These are phyloP conservation scores for Ostrea edulis DNA, from an alignment of 1,140 invertebrate genomes.

Conservation along the genomic window DNA sequence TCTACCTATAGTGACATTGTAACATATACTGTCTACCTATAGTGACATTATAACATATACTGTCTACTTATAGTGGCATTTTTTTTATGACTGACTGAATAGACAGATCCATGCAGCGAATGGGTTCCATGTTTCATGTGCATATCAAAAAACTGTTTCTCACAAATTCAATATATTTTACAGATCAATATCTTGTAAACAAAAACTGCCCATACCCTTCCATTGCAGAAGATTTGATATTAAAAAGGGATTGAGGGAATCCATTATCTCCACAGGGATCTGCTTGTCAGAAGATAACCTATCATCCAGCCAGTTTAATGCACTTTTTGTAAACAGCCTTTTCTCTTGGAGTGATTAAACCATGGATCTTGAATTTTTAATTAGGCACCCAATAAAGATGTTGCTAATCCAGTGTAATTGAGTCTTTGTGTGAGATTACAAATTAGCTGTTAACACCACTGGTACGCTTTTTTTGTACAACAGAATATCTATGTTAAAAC, in stretches of 20 bases:
- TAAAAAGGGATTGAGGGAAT: background rate
- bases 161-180: background rate
- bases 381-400: background rate
- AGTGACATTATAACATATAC: background rate
- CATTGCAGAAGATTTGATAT: background rate
- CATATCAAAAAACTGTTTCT: background rate
- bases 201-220: background rate
- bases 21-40: background rate
- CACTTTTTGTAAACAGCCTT: background rate
- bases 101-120: background rate
- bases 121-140: background rate
- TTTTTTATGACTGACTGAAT: background rate
- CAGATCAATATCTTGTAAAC: constrained; percentile 25
- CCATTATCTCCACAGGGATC: background rate
- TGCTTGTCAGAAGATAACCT: background rate
- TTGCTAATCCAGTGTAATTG: background rate
- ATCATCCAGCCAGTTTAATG: background rate
- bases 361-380: background rate
- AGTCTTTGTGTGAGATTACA: background rate
- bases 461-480: background rate
- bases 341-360: background rate
- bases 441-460: background rate
- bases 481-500: background rate
- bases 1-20: no score
- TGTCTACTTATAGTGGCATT: background rate